phyloP scores from a whole-genome alignment of 30 jellyfish, hydroid and myxozoan species.

The Nemopilema nomurai region DNA sequence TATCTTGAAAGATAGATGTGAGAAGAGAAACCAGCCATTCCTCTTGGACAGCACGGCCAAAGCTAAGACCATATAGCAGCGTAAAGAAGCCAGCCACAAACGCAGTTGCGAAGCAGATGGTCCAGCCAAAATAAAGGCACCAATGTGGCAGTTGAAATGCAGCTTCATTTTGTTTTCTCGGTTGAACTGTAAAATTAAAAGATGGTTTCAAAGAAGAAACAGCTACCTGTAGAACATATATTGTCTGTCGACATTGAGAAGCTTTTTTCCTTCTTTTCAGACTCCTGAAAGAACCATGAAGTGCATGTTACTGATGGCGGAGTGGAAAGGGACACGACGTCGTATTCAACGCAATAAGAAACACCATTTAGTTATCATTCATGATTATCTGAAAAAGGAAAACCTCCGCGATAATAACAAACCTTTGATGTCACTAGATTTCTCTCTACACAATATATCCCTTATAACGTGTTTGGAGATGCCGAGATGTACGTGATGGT shows the following conservation, averaged over 20 bases:
- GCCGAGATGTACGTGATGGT: not conserved
- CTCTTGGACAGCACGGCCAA: slow-evolving; percentile 73
- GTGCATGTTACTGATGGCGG: too few species aligned
- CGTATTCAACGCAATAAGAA: too few species aligned
- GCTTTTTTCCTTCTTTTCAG: too few species aligned
- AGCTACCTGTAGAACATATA: too few species aligned
- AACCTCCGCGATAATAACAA: not conserved
- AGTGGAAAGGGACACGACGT: too few species aligned
- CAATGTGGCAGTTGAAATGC: slow-evolving; percentile 59
- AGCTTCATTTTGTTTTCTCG: not conserved
- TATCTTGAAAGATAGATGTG: slow-evolving; percentile 73
- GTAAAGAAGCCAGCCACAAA: slow-evolving; percentile 77
- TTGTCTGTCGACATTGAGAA: too few species aligned
- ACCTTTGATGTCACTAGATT: not conserved
- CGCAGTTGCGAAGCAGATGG: slow-evolving; percentile 33
- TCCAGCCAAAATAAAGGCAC: slow-evolving; percentile 75
- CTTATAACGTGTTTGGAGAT: not conserved
- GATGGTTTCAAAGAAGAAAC: too few species aligned
- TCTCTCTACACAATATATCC: not conserved
- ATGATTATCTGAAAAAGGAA: too few species aligned
- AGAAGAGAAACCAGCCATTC: slow-evolving; percentile 79
- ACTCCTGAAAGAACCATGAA: too few species aligned
- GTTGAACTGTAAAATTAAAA: not conserved
- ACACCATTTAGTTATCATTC: too few species aligned
- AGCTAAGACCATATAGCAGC: slow-evolving; percentile 83